Base-by-base conservation (phyloP, 2,797 vertebrate genomes). In the Novumbra hubbsi region DNA sequence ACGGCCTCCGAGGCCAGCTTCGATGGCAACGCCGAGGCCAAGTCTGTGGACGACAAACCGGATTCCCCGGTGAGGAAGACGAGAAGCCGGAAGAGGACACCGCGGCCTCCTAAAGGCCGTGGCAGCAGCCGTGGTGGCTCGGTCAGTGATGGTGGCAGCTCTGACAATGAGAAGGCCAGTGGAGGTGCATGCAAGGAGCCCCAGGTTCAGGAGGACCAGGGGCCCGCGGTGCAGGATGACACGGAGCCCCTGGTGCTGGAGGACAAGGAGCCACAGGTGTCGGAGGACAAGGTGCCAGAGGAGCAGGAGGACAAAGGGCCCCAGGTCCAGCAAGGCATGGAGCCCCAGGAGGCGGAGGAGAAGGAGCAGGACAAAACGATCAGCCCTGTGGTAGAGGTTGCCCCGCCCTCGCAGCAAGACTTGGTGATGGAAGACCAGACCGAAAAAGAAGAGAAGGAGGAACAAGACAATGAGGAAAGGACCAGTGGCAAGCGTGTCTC, bases 1-100 rank as follows among this genome's bases (percentile, higher is more conserved):
- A 98, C 96, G 0, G 94, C 97, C 5, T 99, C 98, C 0, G 98
- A 99, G 78, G 96, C 96, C 11, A 99, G 98, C 8, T 95, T 96
- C 2, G 98, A 99, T 69, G 96, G 98, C 12, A 90, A 88, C 12
- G 84, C 93, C 0, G 98, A 99, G 11, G 41, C 68, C 8, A 97
- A 93, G 82, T 75, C 82, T 1, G 38, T 19, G 1, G 93, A 94
- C 4, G 86, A 86, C 64, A 91, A 84, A 74, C 73, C 30, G 0
- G 87, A 89, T 32, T 90, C 92, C 2, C 88, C 91, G 1, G 82
- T 87, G 50, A 93, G 93, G 55, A 92, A 72, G 83, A 91, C 90
- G 0, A 87, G 91, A 77, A 89, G 91, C 19, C 87, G 82, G 60
- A 88, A 78, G 17, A 88, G 74, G 64, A 24, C 48, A 2, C 77